Evolutionary conservation across 2,888 invertebrate genomes (phyloP), one percentile per base, ranked within the genome.

Genomic region (Metacarcinus magister): DNA sequence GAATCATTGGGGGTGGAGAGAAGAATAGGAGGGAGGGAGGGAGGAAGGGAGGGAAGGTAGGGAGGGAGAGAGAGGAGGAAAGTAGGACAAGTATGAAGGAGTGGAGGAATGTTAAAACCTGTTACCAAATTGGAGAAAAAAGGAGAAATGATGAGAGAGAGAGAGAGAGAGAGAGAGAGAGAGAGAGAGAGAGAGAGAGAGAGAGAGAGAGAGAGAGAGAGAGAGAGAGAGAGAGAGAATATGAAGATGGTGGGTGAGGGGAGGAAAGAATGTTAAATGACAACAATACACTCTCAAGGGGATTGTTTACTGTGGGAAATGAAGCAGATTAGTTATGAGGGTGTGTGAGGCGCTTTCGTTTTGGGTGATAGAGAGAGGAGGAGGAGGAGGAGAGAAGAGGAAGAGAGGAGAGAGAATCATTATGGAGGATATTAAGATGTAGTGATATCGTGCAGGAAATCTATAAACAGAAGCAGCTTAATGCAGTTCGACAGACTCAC

Each of bases 191-290:
- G 67, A 67, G 67, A 67, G 67, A 67, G 67, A 67, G 67, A 67
- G 67, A 67, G 67, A 67, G 67, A 67, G 67, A 67, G 67, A 67
- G 67, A 67, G 67, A 67, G 67, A 67, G 67, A 67, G 67, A 67
- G 67, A 67, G 67, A 67, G 67, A 67, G 67, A 67, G 67, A 67
- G 67, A 67, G 67, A 67, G 67, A 67, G 67, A 67, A n/a, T 5
- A 10, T 82, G 82, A 10, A 13, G 32, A 82, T 28, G 82, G 32
- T 82, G 82, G 67, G 16, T 67, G n/a, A 23, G n/a, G 67, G 23
- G 23, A 23, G 4, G 23, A 67, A 23, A 19, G n/a, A 23, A 54
- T 54, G 54, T 54, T 54, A 16, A 2, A 67, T 67, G 23, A 67
- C n/a, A 5, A n/a, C 23, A 67, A 67, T 67, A n/a, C 23, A 2